Base-by-base conservation (phyloP, 2,888 invertebrate species). In the Agonopterix heracliana region DNA sequence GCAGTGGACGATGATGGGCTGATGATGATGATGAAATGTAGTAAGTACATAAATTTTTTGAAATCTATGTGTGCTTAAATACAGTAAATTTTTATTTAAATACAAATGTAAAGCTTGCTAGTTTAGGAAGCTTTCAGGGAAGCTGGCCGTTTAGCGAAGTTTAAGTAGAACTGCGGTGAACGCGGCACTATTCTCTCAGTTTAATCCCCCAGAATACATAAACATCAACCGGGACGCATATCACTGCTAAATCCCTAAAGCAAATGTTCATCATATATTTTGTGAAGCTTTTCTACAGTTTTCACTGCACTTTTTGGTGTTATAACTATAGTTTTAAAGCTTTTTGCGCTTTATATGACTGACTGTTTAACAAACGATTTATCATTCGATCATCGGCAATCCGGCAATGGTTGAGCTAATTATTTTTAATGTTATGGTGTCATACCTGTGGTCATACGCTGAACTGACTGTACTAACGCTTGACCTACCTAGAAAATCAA, bases 131-230 rank as follows among this genome's bases (percentile, higher is more conserved):
- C 76, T 81, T 80, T 78, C 72, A 75, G 66, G 67, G 67, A 67
- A 68, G 68, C 77, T 73, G 74, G 69, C 72, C 78, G 73, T 82
- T 81, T 77, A 80, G 79, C 66, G 69, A 83, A 85, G 72, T 84
- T 82, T 81, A 81, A 85, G 82, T 76, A 78, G 71, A 71, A 61
- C 67, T 66, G 66, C 69, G 61, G 64, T 67, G 63, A 62, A 59
- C 64, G 64, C 66, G 64, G 64, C 66, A 60, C 68, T 75, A 71
- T 69, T 71, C 68, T 63, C 71, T 65, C 71, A 64, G 71, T 74
- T 79, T 77, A 81, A 84, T 80, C 78, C 80, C 62, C 63, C 68
- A 68, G 75, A 79, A 80, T 78, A 83, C 78, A 85, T 77, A 85
- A 78, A 81, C 77, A 74, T 70, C 70, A 60, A 60, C 60, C 59